Percentiles rank a stretch among this genome's conserved stretches.
Evolutionary conservation across 1,140 invertebrate genomes (phyloP).

Genomic region (Diorhabda sublineata): DNA sequence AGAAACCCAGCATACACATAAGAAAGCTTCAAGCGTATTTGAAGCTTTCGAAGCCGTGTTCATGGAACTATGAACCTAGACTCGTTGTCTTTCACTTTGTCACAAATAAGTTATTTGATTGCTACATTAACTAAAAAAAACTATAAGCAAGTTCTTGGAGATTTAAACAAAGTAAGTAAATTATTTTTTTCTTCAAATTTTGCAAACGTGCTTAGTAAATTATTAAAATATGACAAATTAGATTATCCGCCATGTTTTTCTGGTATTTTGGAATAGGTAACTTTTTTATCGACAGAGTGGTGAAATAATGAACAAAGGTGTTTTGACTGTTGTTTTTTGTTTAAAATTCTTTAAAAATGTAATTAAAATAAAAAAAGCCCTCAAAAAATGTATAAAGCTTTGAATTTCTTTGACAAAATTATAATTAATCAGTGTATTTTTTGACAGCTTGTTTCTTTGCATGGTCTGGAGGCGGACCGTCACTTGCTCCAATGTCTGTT

Average conservation of each 20-base stretch:
- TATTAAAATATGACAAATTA: constrained; percentile 28
- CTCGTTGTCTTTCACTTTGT: constrained; percentile 94
- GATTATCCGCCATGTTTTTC: constrained; percentile 30
- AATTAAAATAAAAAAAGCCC: constrained; percentile 15
- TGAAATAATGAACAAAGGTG: constrained; percentile 34
- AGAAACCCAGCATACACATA: constrained; percentile 60
- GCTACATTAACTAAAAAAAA: constrained; percentile 94
- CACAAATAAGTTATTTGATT: constrained; percentile 96
- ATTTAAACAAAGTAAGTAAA: constrained; percentile 65
- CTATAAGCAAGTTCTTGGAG: constrained; percentile 80
- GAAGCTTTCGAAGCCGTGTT: constrained; percentile 76
- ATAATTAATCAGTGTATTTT: constrained; percentile 15
- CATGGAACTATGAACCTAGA: constrained; percentile 99
- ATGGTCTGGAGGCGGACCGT: constrained; percentile 83
- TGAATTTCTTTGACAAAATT: constrained; percentile 12
- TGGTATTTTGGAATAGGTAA: constrained; percentile 14
- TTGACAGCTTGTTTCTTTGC: constrained; percentile 67
- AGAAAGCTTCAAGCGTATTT: constrained; percentile 81
- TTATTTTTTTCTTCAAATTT: background rate
- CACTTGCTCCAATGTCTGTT: constrained; percentile 84
- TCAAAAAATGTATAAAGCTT: constrained; percentile 7
- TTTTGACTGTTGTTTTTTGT: constrained; percentile 36
- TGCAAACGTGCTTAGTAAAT: background rate
- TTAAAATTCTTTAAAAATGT: constrained; percentile 27
- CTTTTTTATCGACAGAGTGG: constrained; percentile 31